These are phyloP conservation scores for Bedellia somnulentella DNA, from an alignment of 2,888 invertebrate species.

Conservation along the genomic window DNA sequence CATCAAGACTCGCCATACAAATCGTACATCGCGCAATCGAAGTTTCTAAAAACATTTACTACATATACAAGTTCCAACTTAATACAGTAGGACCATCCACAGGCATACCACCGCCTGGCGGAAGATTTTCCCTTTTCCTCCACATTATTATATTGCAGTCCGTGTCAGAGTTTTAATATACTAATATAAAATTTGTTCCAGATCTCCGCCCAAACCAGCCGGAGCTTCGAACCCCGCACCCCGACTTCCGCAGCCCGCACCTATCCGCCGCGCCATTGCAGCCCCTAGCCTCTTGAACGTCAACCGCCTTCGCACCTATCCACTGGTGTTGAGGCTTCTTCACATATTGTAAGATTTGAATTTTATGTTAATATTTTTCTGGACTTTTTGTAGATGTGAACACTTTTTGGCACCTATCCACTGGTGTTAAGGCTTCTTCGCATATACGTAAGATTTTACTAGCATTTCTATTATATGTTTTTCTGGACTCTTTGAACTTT, in stretches of 20 bases:
- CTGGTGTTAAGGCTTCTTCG: constrained; percentile 54
- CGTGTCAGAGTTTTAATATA: not conserved
- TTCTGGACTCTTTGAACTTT: too few relatives aligned
- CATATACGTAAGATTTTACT: too few relatives aligned
- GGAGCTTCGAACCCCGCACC: constrained; percentile 32
- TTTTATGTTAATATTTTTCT: too few relatives aligned
- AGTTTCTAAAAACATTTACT: too few relatives aligned
- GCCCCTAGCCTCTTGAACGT: constrained; percentile 47
- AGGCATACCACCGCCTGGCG: too few relatives aligned
- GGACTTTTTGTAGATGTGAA: too few relatives aligned
- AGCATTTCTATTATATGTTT: too few relatives aligned
- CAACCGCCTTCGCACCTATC: constrained; percentile 47
- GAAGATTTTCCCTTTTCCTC: too few relatives aligned
- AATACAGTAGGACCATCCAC: too few relatives aligned
- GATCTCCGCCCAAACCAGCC: constrained; percentile 19
- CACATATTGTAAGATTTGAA: too few relatives aligned
- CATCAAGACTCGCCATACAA: too few relatives aligned
- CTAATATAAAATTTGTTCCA: constrained; percentile 1
- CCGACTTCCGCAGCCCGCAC: constrained; percentile 34
- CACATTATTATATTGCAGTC: not conserved
- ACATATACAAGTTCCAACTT: not conserved
- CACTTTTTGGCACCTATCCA: constrained; percentile 41
- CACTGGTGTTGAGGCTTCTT: constrained; percentile 51
- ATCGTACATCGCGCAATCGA: too few relatives aligned
- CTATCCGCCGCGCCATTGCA: constrained; percentile 34